Conservation (phyloP, 2,888 invertebrate species). For the Patella pellucida region DNA sequence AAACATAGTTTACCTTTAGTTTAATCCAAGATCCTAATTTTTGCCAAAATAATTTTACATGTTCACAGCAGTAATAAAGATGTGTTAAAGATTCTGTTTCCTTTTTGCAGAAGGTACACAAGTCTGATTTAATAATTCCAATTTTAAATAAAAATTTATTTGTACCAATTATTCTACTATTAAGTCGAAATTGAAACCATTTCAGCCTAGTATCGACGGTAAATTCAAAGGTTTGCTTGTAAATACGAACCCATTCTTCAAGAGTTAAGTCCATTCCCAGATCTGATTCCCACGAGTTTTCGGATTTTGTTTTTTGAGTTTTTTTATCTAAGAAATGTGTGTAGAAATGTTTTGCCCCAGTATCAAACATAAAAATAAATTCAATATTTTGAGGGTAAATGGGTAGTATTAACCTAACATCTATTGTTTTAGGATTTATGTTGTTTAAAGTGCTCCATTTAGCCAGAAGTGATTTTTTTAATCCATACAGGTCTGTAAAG, state of each 20-base stretch:
- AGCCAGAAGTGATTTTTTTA: neutral
- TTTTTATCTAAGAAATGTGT: neutral
- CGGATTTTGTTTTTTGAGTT: neutral
- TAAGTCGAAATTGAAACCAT: neutral
- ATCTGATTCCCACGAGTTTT: neutral
- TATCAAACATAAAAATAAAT: neutral
- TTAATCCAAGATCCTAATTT: neutral
- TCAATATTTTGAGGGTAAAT: neutral
- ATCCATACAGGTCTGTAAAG: neutral
- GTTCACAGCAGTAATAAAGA: neutral
- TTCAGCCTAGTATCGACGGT: neutral
- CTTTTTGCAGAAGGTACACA: neutral
- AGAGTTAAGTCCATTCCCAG: neutral
- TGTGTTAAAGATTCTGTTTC: neutral
- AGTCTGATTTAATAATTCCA: neutral
- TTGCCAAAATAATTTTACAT: neutral
- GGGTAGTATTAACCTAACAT: neutral
- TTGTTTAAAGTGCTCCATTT: neutral
- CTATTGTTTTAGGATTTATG: neutral
- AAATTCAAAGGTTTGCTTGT: slow-evolving; percentile 3
- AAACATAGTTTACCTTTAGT: neutral
- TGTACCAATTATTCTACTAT: neutral
- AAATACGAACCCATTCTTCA: neutral
- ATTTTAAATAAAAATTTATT: slow-evolving; percentile 4
- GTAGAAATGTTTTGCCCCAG: neutral